Evolutionary conservation across 2,113 vertebrate genomes (phyloP).

Genomic region (Oceanodroma tethys): DNA sequence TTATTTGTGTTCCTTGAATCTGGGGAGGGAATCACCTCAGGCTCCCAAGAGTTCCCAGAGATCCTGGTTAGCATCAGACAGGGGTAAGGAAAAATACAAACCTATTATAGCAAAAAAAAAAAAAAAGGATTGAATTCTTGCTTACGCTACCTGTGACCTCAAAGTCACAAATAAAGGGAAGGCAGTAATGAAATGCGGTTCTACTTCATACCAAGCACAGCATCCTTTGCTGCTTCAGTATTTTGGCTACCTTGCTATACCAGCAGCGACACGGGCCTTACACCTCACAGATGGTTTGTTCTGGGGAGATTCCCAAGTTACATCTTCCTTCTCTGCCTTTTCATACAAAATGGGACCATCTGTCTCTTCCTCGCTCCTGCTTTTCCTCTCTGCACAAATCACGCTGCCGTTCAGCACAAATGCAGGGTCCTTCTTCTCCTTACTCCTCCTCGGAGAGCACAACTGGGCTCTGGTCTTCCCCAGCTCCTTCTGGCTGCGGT

Average conservation of each 20-base stretch:
- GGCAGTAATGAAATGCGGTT: neutral
- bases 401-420: neutral
- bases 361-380: neutral
- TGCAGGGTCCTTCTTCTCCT: neutral
- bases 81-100: neutral
- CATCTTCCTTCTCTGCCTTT: conserved; percentile 61
- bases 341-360: conserved; percentile 55
- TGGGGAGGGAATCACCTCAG: neutral
- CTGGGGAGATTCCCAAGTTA: conserved; percentile 60
- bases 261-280: neutral
- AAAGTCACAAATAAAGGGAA: neutral
- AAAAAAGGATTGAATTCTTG: neutral
- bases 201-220: neutral
- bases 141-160: neutral
- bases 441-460: neutral
- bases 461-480: fast-evolving
- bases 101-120: neutral
- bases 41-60: neutral
- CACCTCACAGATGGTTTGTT: conserved; percentile 59
- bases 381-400: neutral
- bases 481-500: neutral
- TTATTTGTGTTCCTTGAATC: neutral
- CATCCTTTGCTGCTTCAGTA: neutral
- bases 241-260: conserved; percentile 1
- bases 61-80: neutral